phyloP scores from a whole-genome alignment of 2,888 invertebrate species.

The Pinctada fucata region DNA sequence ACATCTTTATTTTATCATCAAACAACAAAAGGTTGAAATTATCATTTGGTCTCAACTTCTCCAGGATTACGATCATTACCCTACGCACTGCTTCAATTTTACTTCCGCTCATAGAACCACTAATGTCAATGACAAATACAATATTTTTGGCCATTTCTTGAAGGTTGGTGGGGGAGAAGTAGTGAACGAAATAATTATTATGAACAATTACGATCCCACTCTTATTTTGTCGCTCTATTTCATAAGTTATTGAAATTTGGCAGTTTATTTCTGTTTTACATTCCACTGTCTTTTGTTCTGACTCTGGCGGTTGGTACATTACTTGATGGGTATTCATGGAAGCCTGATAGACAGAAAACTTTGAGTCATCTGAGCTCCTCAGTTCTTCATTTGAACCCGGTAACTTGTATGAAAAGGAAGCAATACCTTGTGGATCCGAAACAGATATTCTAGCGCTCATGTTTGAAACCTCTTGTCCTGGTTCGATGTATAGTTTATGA shows the following conservation, averaged over 20 bases:
- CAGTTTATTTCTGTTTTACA: conserved; percentile 32
- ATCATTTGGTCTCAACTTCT: conserved; percentile 82
- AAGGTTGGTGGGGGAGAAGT: conserved; percentile 53
- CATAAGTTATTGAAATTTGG: conserved; percentile 53
- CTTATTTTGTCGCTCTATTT: conserved; percentile 36
- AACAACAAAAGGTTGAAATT: conserved; percentile 85
- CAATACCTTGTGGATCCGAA: conserved; percentile 50
- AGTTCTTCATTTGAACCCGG: conserved; percentile 22
- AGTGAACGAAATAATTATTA: conserved; percentile 62
- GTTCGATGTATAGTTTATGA: conserved; percentile 83
- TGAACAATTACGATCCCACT: conserved; percentile 64
- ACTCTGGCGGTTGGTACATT: conserved; percentile 41
- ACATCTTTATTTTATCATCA: conserved; percentile 43
- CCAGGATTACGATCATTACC: conserved; percentile 84
- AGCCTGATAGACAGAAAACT: conserved; percentile 3
- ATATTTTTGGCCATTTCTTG: conserved; percentile 80
- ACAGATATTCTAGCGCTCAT: conserved; percentile 38
- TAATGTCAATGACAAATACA: conserved; percentile 86
- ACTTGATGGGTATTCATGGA: conserved; percentile 26
- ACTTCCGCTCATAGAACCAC: conserved; percentile 85
- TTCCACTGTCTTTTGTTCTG: conserved; percentile 28
- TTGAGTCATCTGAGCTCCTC: conserved; percentile 15
- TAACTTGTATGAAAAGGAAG: conserved; percentile 37
- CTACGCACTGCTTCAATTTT: conserved; percentile 83
- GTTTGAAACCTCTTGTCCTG: conserved; percentile 81